Base-by-base conservation (phyloP, 2,113 vertebrate genomes). In the Anoura caudifer region DNA sequence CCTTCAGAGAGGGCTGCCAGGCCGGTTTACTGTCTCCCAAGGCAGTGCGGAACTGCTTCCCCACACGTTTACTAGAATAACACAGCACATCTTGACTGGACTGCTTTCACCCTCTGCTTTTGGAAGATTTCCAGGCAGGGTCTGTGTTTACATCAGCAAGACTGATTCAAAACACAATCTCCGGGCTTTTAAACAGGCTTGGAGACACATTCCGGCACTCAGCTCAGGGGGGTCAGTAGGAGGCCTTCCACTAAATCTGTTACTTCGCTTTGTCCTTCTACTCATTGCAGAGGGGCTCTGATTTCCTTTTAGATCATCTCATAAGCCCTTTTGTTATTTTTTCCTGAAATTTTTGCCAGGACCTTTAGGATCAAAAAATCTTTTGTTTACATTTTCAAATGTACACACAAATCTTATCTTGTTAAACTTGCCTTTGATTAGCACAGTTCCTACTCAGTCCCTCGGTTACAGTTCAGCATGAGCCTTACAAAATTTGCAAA, bases 401-500 rank as follows among this genome's bases (percentile, higher is more conserved):
- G 84, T 95, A 95, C 97, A 97, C 79, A 94, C 9, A 91, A 97
- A 41, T 4, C 38, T 93, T 97, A 97, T 75, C 91, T 97, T 96
- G 96, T 84, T 81, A 94, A 97, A 97, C 83, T 95, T 95, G 70
- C 54, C 65, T 97, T 97, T 96, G 93, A 96, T 97, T 97, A 97
- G 92, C 47, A 95, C 56, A 94, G 38, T 36, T 90, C 75, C 93
- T 97, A 82, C 86, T 97, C 94, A 94, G 95, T 92, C 72, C 14
- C 69, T 97, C 93, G 85, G 87, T 97, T 79, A 28, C 83, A 50
- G 76, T 97, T 93, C 84, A 96, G 80, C 80, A 85, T 95, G 87
- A 61, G 12, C 3, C 5, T 95, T 33, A 41, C 45, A 84, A 95
- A 97, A n/a, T 86, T 16, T 95, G n/a, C 77, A 76, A 90, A 73